Conservation (phyloP, 1,140 invertebrate genomes). For the Belonocnema kinseyi region DNA sequence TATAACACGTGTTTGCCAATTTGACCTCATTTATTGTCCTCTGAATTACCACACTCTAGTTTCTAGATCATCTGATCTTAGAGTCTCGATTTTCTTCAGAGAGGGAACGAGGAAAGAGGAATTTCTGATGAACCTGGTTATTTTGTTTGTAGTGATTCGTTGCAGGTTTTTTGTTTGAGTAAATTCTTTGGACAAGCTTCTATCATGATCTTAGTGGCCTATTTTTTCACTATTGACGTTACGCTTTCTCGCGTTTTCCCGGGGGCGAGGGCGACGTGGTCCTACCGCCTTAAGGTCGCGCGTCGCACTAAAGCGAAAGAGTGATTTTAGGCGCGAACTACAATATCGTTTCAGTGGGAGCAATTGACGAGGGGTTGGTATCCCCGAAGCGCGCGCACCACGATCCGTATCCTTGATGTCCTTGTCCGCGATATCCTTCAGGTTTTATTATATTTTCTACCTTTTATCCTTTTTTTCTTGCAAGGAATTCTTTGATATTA, state of each 20-base stretch:
- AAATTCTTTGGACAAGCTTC: background rate
- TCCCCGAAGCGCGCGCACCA: constrained; percentile 21
- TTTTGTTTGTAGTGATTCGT: background rate
- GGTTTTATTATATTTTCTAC: background rate
- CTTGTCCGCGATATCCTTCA: constrained; percentile 15
- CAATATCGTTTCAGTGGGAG: background rate
- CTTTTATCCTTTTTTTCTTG: background rate
- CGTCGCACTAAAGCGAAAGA: constrained; percentile 65
- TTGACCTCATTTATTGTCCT: background rate
- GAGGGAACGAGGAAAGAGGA: background rate
- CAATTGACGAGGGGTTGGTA: constrained; percentile 28
- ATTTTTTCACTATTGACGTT: constrained; percentile 8
- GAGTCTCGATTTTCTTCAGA: background rate
- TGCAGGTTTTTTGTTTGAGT: background rate
- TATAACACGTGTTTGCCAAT: background rate
- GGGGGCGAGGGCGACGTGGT: constrained; percentile 64
- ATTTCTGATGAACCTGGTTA: background rate
- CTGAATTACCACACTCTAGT: background rate
- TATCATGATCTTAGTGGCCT: background rate
- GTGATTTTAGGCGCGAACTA: constrained; percentile 55
- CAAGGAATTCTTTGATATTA: background rate
- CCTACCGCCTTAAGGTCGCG: constrained; percentile 67
- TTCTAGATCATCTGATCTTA: background rate
- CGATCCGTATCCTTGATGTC: constrained; percentile 31
- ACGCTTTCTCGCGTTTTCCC: constrained; percentile 42